Conservation (phyloP, 2,113 vertebrate species). For the Seriola quinqueradiata region DNA sequence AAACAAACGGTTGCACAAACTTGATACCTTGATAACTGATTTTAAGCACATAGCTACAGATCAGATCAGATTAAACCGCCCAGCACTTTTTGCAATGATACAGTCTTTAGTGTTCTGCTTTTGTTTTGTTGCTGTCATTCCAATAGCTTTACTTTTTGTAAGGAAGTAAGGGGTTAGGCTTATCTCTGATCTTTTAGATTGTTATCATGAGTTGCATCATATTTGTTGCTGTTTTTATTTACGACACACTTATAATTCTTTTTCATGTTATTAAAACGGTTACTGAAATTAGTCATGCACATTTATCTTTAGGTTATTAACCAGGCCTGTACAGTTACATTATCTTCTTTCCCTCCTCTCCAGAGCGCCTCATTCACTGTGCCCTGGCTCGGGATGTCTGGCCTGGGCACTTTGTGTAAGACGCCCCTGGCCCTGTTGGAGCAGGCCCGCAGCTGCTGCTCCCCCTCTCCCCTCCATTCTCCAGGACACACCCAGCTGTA, state of each 20-base stretch:
- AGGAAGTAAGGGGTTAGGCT: background rate
- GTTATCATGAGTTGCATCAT: background rate
- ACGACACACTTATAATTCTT: background rate
- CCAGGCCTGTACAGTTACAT: background rate
- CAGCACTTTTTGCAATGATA: background rate
- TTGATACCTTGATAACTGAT: background rate
- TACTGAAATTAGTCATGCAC: background rate
- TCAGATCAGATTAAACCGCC: background rate
- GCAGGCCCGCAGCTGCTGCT: conserved; percentile 89
- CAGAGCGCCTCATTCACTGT: conserved; percentile 91
- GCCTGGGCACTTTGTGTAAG: conserved; percentile 86
- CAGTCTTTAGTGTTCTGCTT: background rate
- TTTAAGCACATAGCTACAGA: background rate
- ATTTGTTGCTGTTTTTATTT: background rate
- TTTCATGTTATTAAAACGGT: background rate
- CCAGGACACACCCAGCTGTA: conserved; percentile 86
- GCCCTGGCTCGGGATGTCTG: conserved; percentile 94
- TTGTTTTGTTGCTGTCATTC: background rate
- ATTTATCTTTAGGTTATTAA: background rate
- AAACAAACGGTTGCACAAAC: background rate
- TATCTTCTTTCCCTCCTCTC: conserved; percentile 40
- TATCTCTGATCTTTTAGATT: background rate
- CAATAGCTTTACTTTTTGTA: background rate
- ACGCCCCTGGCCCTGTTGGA: conserved; percentile 91
- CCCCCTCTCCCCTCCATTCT: conserved; percentile 71